A percentile compares a stretch with the other conserved stretches of the same genome.
Conservation (phyloP, 2,888 invertebrate genomes). For the Lasioglossum zephyrum region DNA sequence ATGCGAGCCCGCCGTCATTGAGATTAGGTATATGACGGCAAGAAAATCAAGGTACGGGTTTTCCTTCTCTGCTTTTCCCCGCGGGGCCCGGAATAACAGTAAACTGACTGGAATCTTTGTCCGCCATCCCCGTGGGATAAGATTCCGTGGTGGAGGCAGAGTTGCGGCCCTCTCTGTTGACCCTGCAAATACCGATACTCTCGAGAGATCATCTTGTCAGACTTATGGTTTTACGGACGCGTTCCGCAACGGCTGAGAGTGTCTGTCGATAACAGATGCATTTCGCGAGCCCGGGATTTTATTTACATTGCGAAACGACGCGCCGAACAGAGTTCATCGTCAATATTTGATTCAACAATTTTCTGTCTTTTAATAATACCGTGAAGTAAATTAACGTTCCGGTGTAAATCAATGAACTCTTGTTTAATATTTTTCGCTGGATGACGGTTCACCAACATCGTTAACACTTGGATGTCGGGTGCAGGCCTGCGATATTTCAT, state of each 20-base stretch:
- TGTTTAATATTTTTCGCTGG: conserved; percentile 11
- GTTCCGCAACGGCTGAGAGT: conserved; percentile 29
- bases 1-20: conserved; percentile 65
- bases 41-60: conserved; percentile 68
- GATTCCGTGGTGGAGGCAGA: conserved; percentile 60
- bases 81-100: conserved; percentile 69
- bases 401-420: not conserved
- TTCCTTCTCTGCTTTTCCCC: conserved; percentile 61
- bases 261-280: conserved; percentile 39
- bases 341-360: not conserved
- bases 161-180: conserved; percentile 62
- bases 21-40: conserved; percentile 71
- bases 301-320: not conserved
- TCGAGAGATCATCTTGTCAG: conserved; percentile 54
- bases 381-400: too few species aligned
- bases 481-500: conserved; percentile 60
- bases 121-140: conserved; percentile 67
- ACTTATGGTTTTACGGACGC: conserved; percentile 62
- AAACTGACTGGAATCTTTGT: conserved; percentile 73
- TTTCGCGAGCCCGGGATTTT: not conserved
- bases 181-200: conserved; percentile 71
- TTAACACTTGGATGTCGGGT: conserved; percentile 60
- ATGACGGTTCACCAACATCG: conserved; percentile 55
- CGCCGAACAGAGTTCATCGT: not conserved
- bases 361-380: not conserved